A percentile compares a stretch with the other conserved stretches of the same genome.
Conservation (phyloP, 2,113 vertebrate species). For the Turdus rufiventris region DNA sequence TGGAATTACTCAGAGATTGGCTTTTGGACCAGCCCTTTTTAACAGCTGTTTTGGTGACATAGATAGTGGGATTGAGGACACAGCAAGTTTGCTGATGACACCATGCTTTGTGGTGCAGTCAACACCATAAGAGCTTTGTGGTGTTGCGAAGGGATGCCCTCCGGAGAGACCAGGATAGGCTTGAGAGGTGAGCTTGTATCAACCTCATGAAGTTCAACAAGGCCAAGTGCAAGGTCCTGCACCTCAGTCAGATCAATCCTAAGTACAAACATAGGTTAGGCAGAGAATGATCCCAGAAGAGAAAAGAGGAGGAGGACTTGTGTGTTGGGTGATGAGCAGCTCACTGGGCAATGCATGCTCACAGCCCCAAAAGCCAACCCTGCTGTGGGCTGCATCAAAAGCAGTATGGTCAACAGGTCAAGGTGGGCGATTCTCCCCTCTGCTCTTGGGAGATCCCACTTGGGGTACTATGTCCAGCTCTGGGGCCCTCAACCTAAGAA, state of each 20-base stretch:
- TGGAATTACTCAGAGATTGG: not conserved
- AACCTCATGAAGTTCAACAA: not conserved
- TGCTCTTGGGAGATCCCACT: not conserved
- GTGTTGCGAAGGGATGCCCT: not conserved
- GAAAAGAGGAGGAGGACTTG: not conserved
- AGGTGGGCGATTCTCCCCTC: not conserved
- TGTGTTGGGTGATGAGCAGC: not conserved
- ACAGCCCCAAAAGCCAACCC: not conserved
- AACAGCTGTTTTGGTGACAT: accelerated
- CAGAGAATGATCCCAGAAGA: not conserved
- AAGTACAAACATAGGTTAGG: not conserved
- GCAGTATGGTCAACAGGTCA: not conserved
- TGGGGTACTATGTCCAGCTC: not conserved
- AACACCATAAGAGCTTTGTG: not conserved
- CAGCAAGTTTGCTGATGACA: not conserved
- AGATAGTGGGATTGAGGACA: not conserved
- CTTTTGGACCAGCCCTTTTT: not conserved
- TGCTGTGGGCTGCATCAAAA: not conserved
- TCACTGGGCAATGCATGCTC: not conserved
- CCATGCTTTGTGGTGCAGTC: not conserved
- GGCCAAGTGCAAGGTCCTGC: not conserved
- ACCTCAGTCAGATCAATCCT: not conserved
- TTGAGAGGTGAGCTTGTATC: not conserved
- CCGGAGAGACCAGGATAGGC: not conserved
- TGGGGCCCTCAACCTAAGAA: not conserved